phyloP scores from a whole-genome alignment of 2,888 invertebrate species.

The Linyphia triangularis region DNA sequence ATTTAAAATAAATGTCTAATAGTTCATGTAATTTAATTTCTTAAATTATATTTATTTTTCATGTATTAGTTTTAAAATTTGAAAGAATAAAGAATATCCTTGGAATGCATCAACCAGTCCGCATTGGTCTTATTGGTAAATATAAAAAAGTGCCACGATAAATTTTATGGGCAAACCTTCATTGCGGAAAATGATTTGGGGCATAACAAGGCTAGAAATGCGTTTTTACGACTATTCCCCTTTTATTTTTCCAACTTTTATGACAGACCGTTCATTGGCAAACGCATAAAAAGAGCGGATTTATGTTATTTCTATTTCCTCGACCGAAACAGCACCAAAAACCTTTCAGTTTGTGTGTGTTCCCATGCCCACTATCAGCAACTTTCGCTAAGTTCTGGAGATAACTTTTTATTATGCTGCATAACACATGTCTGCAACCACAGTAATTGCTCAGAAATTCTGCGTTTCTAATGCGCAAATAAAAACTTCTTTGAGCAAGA shows the following conservation, averaged over 20 bases:
- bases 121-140: too few relatives aligned
- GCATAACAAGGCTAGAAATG: conserved; percentile 58
- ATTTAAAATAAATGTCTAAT: too few relatives aligned
- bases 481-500: not conserved
- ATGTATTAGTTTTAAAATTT: too few relatives aligned
- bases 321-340: not conserved
- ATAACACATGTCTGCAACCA: not conserved
- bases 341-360: not conserved
- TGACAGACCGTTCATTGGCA: conserved; percentile 47
- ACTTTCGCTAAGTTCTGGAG: not conserved
- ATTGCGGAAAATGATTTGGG: conserved; percentile 67
- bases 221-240: conserved; percentile 54
- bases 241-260: conserved; percentile 63
- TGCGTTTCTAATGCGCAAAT: not conserved
- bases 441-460: not conserved
- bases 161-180: conserved; percentile 64
- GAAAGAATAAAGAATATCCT: too few relatives aligned
- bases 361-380: not conserved
- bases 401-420: conserved; percentile 18
- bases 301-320: conserved; percentile 21
- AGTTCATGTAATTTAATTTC: too few relatives aligned
- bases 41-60: too few relatives aligned
- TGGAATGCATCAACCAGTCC: too few relatives aligned
- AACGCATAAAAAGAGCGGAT: conserved; percentile 52
- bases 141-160: conserved; percentile 36